A percentile compares a stretch with the other conserved stretches of the same genome.
These are phyloP conservation scores for Fregata magnificens DNA, from an alignment of 2,113 vertebrate species.

Conservation along the genomic window DNA sequence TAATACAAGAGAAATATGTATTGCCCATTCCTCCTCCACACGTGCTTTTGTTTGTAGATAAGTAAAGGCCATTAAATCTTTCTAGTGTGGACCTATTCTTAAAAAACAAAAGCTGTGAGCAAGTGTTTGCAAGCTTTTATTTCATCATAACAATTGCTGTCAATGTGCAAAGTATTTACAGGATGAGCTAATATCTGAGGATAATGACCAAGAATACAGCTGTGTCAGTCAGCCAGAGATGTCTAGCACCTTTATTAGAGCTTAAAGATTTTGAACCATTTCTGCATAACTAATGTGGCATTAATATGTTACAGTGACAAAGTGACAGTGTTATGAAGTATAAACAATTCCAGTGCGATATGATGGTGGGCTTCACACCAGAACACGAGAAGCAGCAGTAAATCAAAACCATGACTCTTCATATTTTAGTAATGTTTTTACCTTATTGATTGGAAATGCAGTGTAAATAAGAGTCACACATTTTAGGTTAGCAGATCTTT, in stretches of 20 bases:
- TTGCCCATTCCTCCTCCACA: not conserved
- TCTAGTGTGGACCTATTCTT: not conserved
- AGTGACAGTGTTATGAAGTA: not conserved
- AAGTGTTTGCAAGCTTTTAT: not conserved
- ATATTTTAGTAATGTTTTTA: slow-evolving; percentile 51
- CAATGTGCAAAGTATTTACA: not conserved
- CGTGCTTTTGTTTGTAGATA: not conserved
- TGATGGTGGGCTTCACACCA: slow-evolving; percentile 4
- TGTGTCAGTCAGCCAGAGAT: not conserved
- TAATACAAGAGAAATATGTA: not conserved
- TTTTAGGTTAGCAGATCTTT: slow-evolving; percentile 34
- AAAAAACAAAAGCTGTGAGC: not conserved
- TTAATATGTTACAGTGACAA: slow-evolving; percentile 28
- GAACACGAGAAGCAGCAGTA: not conserved
- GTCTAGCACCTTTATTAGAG: not conserved
- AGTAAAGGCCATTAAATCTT: not conserved
- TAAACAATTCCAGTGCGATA: not conserved
- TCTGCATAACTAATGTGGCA: not conserved
- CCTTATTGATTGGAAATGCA: slow-evolving; percentile 50
- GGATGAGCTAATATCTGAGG: slow-evolving; percentile 17
- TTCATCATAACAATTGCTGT: not conserved
- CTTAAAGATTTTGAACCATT: slow-evolving; percentile 15
- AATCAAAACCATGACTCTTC: slow-evolving; percentile 40
- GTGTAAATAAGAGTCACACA: slow-evolving; percentile 16
- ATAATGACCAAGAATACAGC: slow-evolving; percentile 20